Conservation (phyloP, 2,113 vertebrate genomes). For the Alligator sinensis region DNA sequence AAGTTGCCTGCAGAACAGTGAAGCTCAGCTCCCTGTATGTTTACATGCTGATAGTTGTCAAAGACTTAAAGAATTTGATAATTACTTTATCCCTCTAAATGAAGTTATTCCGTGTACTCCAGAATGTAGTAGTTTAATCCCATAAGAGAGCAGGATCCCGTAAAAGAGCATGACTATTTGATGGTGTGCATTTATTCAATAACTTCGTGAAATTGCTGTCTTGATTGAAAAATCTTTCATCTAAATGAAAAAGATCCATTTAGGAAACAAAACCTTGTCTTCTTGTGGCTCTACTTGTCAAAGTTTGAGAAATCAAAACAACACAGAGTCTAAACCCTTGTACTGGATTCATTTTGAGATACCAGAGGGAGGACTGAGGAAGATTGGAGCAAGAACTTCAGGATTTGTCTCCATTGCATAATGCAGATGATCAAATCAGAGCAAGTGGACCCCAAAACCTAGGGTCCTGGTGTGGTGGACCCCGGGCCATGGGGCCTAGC, state of each 20-base stretch:
- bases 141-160: not conserved
- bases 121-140: constrained; percentile 12
- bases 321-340: not conserved
- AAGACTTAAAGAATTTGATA: constrained; percentile 23
- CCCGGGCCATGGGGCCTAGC: no score
- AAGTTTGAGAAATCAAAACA: not conserved
- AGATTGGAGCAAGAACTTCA: not conserved
- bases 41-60: not conserved
- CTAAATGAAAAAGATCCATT: constrained; percentile 10
- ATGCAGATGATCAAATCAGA: not conserved
- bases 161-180: not conserved
- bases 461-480: no score
- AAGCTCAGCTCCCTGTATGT: not conserved
- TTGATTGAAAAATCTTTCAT: constrained; percentile 37
- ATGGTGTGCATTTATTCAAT: not conserved
- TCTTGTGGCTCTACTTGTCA: constrained; percentile 3
- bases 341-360: not conserved
- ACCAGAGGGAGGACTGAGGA: not conserved
- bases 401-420: not conserved
- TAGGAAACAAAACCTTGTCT: not conserved
- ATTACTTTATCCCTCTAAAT: constrained; percentile 3
- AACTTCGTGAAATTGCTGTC: not conserved
- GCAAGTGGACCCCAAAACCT: not conserved
- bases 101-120: constrained; percentile 1
- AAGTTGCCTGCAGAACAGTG: not conserved